phyloP scores from a whole-genome alignment of 2,888 invertebrate species.

The Brachyptera risi region DNA sequence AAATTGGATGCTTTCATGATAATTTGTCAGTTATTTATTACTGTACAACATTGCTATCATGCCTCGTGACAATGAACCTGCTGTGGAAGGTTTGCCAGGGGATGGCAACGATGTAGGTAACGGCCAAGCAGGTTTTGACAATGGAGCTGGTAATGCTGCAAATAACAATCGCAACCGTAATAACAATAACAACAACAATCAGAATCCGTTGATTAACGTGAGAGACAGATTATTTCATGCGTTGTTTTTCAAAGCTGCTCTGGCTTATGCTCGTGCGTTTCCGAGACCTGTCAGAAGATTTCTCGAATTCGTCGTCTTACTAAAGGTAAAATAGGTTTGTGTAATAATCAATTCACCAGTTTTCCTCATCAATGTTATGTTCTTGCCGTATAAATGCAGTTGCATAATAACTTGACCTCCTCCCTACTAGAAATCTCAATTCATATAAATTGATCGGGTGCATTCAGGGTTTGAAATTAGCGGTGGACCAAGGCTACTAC shows the following conservation, averaged over 20 bases:
- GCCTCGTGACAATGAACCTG: conserved; percentile 26
- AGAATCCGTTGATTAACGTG: conserved; percentile 78
- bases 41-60: conserved; percentile 16
- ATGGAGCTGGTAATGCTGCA: background rate
- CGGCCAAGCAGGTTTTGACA: background rate
- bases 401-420: too few species aligned
- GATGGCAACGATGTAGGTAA: background rate
- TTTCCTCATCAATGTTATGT: too few species aligned
- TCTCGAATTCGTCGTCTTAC: conserved; percentile 75
- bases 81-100: background rate
- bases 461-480: too few species aligned
- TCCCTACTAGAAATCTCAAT: too few species aligned
- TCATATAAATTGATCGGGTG: too few species aligned
- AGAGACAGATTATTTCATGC: conserved; percentile 92
- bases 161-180: conserved; percentile 30
- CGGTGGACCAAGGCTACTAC: too few species aligned
- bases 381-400: too few species aligned
- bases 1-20: too few species aligned
- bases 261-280: conserved; percentile 88
- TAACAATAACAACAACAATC: conserved; percentile 49
- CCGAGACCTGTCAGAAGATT: conserved; percentile 76
- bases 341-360: too few species aligned
- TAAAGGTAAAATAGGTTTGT: conserved; percentile 74
- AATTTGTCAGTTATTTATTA: too few species aligned
- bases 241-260: conserved; percentile 85